Evolutionary conservation across 2,888 invertebrate species (phyloP).

Genomic region (Rapana venosa): DNA sequence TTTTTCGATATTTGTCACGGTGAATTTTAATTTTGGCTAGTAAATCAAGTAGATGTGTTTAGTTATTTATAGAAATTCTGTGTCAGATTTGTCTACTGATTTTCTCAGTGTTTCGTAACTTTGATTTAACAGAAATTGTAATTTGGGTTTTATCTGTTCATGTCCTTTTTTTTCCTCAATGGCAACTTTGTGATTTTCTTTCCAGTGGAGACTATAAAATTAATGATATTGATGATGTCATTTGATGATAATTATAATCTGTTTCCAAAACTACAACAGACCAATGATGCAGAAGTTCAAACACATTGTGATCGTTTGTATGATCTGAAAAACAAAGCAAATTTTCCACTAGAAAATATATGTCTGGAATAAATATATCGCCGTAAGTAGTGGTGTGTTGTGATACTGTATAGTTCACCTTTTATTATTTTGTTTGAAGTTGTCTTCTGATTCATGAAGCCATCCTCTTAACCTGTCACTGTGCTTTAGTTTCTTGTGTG

Average conservation of each 20-base stretch:
- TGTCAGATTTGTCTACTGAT: too few relatives aligned
- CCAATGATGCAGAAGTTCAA: conserved; percentile 26
- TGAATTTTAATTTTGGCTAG: too few relatives aligned
- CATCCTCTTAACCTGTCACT: not conserved
- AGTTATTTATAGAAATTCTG: too few relatives aligned
- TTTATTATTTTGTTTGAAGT: too few relatives aligned
- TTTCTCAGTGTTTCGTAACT: not conserved
- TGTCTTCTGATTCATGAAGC: not conserved
- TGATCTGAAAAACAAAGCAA: not conserved
- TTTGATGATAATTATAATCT: not conserved
- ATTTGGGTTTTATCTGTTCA: not conserved
- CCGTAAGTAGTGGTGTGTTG: not conserved
- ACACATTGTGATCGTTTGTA: conserved; percentile 8
- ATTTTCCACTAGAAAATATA: not conserved
- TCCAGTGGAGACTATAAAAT: not conserved
- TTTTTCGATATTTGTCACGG: too few relatives aligned
- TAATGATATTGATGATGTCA: not conserved
- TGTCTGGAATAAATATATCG: not conserved
- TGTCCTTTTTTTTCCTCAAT: not conserved
- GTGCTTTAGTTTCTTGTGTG: not conserved
- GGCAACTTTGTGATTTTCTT: not conserved
- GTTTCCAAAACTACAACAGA: conserved; percentile 19
- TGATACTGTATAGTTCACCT: not conserved
- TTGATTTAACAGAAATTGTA: not conserved
- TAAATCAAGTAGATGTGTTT: too few relatives aligned